Percentiles rank a stretch among this genome's conserved stretches.
Conservation (phyloP, 2,888 invertebrate genomes). For the Perdita meconis region DNA sequence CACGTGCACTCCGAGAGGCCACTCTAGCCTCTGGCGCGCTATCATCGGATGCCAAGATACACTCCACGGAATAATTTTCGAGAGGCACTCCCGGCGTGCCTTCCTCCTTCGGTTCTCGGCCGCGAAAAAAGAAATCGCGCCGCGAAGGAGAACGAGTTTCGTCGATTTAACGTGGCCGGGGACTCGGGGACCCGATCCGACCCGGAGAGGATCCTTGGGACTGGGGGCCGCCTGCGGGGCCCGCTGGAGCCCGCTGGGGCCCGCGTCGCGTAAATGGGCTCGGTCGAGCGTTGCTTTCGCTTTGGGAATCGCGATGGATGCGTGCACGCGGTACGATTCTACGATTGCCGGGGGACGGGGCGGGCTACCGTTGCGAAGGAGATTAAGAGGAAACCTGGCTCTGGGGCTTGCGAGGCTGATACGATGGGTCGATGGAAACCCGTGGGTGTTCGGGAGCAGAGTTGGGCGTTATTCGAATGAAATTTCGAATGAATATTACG, state of each 20-base stretch:
- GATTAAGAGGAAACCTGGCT: too few species aligned
- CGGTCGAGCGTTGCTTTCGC: background rate
- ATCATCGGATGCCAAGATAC: slow-evolving; percentile 83
- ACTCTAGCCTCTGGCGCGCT: slow-evolving; percentile 82
- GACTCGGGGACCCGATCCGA: background rate
- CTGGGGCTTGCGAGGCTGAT: too few species aligned
- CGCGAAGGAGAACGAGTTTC: slow-evolving; percentile 58
- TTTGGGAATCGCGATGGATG: too few species aligned
- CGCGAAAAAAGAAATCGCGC: slow-evolving; percentile 55
- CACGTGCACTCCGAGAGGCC: slow-evolving; percentile 82
- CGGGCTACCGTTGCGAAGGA: too few species aligned
- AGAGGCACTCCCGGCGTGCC: slow-evolving; percentile 70
- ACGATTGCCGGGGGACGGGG: too few species aligned
- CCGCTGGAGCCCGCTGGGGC: too few species aligned
- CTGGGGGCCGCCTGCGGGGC: background rate
- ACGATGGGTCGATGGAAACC: too few species aligned
- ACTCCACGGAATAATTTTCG: slow-evolving; percentile 82
- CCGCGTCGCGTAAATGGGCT: background rate
- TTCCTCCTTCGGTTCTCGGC: slow-evolving; percentile 28
- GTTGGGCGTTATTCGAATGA: too few species aligned
- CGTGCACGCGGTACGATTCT: too few species aligned
- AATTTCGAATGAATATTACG: too few species aligned
- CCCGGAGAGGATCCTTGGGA: slow-evolving; percentile 16
- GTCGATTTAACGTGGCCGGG: slow-evolving; percentile 48
- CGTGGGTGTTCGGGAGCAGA: too few species aligned